phyloP scores from a whole-genome alignment of 2,797 vertebrate genomes.

The Podargus strigoides region DNA sequence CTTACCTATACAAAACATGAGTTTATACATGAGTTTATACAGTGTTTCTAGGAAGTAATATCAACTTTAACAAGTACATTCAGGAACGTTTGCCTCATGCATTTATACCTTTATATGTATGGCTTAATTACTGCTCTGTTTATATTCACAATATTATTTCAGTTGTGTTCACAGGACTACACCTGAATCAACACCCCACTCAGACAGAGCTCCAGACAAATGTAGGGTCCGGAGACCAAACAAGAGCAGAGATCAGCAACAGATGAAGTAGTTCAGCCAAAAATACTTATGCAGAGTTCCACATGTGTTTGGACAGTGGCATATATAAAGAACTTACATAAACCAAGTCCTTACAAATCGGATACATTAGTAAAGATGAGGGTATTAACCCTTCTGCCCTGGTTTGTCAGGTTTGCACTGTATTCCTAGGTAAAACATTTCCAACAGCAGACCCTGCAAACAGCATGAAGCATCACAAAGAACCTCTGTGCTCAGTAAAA shows the following conservation, averaged over 20 bases:
- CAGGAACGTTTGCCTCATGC: not conserved
- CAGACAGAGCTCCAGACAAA: not conserved
- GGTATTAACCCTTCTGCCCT: not conserved
- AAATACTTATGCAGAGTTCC: not conserved
- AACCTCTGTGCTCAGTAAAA: not conserved
- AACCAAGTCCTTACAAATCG: not conserved
- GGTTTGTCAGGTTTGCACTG: not conserved
- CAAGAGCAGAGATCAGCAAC: not conserved
- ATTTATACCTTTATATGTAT: not conserved
- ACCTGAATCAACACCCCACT: not conserved
- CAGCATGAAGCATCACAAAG: rapidly evolving
- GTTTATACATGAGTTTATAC: not conserved
- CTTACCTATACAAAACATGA: not conserved
- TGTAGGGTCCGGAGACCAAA: not conserved
- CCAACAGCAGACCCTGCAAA: not conserved
- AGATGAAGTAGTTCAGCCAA: not conserved
- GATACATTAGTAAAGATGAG: not conserved
- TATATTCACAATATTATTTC: not conserved
- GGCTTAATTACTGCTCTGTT: not conserved
- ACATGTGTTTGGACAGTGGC: not conserved
- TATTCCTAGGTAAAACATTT: not conserved
- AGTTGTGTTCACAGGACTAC: not conserved
- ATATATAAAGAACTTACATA: not conserved
- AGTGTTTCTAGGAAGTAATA: not conserved
- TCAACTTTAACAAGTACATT: not conserved